These are phyloP conservation scores for Epicampocera succincta DNA, from an alignment of 2,888 invertebrate genomes.

Conservation along the genomic window DNA sequence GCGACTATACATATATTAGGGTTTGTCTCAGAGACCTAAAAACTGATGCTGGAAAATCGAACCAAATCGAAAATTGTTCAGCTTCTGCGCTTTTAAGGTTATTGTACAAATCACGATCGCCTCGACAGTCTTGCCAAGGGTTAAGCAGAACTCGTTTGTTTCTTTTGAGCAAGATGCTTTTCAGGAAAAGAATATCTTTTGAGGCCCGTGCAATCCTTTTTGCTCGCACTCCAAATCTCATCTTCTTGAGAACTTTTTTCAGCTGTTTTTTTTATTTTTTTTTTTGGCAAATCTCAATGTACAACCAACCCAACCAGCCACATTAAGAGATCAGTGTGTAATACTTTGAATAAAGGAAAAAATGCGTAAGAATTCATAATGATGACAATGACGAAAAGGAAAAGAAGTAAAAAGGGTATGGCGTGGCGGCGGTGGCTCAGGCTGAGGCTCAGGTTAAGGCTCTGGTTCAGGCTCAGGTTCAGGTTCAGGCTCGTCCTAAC, in stretches of 20 bases:
- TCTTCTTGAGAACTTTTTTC: conserved; percentile 18
- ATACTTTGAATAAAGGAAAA: conserved; percentile 38
- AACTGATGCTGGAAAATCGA: no score
- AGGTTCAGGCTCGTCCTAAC: conserved; percentile 31
- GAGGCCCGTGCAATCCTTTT: conserved; percentile 37
- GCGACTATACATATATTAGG: no score
- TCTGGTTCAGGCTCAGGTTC: conserved; percentile 14
- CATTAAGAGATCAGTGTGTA: conserved; percentile 62
- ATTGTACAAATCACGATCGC: neutral
- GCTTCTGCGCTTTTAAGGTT: no score
- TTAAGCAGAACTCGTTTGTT: conserved; percentile 48
- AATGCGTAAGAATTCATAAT: conserved; percentile 67
- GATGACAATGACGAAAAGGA: conserved; percentile 52
- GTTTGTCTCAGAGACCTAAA: no score
- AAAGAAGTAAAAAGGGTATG: conserved; percentile 58
- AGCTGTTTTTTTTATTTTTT: conserved; percentile 40
- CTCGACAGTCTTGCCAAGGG: neutral
- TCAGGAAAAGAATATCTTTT: conserved; percentile 21
- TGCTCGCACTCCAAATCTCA: conserved; percentile 33
- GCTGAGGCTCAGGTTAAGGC: conserved; percentile 22
- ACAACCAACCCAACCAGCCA: conserved; percentile 44
- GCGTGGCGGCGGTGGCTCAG: conserved; percentile 48
- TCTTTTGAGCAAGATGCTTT: conserved; percentile 20
- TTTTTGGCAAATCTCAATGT: conserved; percentile 56
- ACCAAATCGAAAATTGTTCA: no score